These are phyloP conservation scores for Drosophila anomalipes DNA, from an alignment of 2,888 invertebrate species.

Conservation along the genomic window DNA sequence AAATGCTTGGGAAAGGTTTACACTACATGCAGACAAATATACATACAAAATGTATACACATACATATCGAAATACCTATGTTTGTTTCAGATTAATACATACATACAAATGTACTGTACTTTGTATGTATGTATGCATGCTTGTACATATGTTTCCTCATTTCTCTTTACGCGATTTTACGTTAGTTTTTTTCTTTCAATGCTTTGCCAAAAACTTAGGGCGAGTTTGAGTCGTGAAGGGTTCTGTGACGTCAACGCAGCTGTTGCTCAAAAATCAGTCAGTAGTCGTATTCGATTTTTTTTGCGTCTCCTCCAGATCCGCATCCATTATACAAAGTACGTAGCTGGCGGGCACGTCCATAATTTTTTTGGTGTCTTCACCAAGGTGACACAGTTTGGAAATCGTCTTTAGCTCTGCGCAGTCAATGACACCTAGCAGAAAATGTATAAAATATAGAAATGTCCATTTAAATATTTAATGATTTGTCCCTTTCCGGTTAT, in stretches of 20 bases:
- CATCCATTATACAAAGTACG: constrained; percentile 45
- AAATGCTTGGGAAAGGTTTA: constrained; percentile 71
- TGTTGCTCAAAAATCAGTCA: constrained; percentile 60
- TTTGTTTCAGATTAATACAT: constrained; percentile 6
- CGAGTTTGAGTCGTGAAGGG: constrained; percentile 52
- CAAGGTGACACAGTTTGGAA: constrained; percentile 69
- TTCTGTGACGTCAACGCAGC: constrained; percentile 68
- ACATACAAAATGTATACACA: constrained; percentile 15
- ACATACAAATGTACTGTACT: constrained; percentile 9
- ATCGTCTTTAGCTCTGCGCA: constrained; percentile 5
- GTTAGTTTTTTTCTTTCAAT: constrained; percentile 47
- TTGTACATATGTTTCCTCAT: constrained; percentile 21
- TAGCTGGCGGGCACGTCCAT: constrained; percentile 31
- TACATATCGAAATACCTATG: constrained; percentile 16
- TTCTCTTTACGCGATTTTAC: constrained; percentile 54
- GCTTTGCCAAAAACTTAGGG: constrained; percentile 60
- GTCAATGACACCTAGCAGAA: constrained; percentile 51
- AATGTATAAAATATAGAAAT: constrained; percentile 24
- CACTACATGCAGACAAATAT: constrained; percentile 11
- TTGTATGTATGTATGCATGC: constrained; percentile 11
- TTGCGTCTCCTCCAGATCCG: constrained; percentile 38
- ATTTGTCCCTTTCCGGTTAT: constrained; percentile 68
- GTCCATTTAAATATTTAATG: constrained; percentile 64
- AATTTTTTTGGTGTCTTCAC: constrained; percentile 16
- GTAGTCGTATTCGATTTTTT: constrained; percentile 34